These are phyloP conservation scores for Holacanthella duospinosa DNA, from an alignment of 2,888 invertebrate species.

Conservation along the genomic window DNA sequence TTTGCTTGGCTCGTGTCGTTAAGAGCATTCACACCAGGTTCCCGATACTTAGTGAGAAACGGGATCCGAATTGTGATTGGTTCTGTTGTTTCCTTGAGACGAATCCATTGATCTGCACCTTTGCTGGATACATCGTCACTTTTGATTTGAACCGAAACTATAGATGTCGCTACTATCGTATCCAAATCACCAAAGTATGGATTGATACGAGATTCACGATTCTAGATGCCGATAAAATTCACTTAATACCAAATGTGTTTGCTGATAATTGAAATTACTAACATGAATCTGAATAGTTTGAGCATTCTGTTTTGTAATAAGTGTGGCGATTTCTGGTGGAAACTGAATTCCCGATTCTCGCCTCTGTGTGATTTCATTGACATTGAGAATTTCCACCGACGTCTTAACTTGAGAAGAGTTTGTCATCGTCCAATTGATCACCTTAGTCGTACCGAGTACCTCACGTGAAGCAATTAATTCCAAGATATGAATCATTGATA, in stretches of 20 bases:
- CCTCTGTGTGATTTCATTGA: neutral
- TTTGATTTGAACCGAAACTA: neutral
- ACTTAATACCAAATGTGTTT: too few species aligned
- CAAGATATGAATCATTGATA: neutral
- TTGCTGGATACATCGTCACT: neutral
- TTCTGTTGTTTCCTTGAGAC: neutral
- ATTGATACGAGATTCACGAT: neutral
- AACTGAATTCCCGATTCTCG: neutral
- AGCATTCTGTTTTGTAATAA: neutral
- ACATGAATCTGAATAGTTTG: neutral
- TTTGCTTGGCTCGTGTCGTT: neutral
- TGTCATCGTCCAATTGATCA: neutral
- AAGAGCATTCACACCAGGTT: neutral
- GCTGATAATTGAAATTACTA: too few species aligned
- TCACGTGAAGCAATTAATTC: neutral
- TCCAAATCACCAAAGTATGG: slow-evolving; percentile 4
- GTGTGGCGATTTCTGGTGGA: neutral
- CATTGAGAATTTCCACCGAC: neutral
- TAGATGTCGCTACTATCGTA: neutral
- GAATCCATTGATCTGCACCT: neutral
- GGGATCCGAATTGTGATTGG: neutral
- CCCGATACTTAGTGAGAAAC: neutral
- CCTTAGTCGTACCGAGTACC: neutral
- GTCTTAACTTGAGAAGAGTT: neutral
- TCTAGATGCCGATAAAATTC: too few species aligned